Conservation (phyloP, 1,140 invertebrate species). For the Musca vetustissima region DNA sequence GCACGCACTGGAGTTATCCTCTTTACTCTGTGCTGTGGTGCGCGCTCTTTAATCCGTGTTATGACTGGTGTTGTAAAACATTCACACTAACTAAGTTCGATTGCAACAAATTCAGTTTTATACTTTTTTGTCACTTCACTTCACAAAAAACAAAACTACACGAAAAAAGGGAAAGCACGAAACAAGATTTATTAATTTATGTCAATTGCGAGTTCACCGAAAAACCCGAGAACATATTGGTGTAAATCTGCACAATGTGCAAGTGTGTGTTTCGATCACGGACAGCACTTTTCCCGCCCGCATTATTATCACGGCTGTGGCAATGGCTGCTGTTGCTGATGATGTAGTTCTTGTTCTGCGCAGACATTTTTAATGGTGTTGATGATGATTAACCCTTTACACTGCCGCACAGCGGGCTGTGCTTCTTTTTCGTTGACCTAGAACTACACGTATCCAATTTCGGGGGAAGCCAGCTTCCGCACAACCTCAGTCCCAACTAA, state of each 20-base stretch:
- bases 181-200: slow-evolving; percentile 6
- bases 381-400: too few relatives aligned
- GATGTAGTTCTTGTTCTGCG: too few relatives aligned
- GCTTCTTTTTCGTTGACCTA: not conserved
- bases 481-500: too few relatives aligned
- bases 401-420: too few relatives aligned
- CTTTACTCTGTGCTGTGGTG: too few relatives aligned
- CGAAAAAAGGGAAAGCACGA: not conserved
- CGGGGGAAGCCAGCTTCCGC: too few relatives aligned
- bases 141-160: not conserved
- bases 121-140: not conserved
- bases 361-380: too few relatives aligned
- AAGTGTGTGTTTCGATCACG: not conserved
- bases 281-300: not conserved
- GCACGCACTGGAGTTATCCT: too few relatives aligned
- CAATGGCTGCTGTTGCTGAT: too few relatives aligned
- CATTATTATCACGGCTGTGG: too few relatives aligned
- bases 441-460: not conserved
- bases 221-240: not conserved
- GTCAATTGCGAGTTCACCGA: slow-evolving; percentile 1
- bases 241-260: not conserved
- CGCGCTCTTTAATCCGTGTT: not conserved
- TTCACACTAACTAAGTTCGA: slow-evolving; percentile 9
- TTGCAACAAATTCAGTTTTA: slow-evolving; percentile 5
- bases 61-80: not conserved